Conservation (phyloP, 2,113 vertebrate species). For the Heloderma charlesbogerti region DNA sequence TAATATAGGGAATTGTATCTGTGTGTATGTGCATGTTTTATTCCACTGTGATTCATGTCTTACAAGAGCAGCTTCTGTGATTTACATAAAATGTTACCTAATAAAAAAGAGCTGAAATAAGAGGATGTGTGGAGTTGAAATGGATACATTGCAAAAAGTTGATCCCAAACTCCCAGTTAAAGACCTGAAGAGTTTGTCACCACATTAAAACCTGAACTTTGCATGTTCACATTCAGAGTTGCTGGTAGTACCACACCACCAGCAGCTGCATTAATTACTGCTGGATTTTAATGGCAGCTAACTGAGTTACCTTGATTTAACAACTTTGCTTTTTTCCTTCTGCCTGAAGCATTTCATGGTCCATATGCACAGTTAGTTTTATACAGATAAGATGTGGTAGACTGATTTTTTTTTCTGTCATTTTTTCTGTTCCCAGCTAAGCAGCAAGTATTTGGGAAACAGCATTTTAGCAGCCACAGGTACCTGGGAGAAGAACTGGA, state of each 20-base stretch:
- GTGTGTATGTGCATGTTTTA: background rate
- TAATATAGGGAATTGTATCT: background rate
- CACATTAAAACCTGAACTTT: background rate
- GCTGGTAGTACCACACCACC: background rate
- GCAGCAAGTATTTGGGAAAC: background rate
- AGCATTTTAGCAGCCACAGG: background rate
- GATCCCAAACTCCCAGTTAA: background rate
- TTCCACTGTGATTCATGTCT: background rate
- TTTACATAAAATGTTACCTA: background rate
- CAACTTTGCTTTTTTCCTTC: background rate
- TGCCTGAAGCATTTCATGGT: background rate
- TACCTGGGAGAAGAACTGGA: background rate
- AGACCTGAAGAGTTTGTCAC: background rate
- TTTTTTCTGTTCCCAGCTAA: too few species aligned
- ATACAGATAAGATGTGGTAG: background rate
- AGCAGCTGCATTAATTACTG: background rate
- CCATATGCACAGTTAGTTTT: background rate
- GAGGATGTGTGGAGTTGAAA: accelerated
- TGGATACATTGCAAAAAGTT: background rate
- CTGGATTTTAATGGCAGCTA: background rate
- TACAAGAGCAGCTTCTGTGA: background rate
- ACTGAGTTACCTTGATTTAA: background rate
- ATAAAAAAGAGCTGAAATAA: background rate
- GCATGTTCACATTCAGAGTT: background rate
- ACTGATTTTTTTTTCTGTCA: background rate